Percentiles rank a stretch among this genome's conserved stretches.
Evolutionary conservation across 2,888 invertebrate species (phyloP).

Genomic region (Heliconius ethilla): DNA sequence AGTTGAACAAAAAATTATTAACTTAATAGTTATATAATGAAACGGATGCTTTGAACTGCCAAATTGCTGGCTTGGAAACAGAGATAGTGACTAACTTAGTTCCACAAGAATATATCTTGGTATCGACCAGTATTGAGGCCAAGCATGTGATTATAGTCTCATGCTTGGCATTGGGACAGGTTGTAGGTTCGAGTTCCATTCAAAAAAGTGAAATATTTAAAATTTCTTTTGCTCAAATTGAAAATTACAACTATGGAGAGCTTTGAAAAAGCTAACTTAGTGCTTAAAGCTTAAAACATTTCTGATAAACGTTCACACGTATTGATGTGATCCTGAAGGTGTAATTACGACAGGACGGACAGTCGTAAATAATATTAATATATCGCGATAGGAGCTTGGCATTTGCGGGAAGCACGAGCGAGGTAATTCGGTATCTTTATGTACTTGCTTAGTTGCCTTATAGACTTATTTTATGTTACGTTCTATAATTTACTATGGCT

Average conservation of each 20-base stretch:
- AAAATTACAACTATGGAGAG: no score
- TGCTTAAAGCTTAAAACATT: conserved; percentile 27
- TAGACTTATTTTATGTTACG: background rate
- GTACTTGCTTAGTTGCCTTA: conserved; percentile 49
- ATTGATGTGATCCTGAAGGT: conserved; percentile 45
- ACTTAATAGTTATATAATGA: background rate
- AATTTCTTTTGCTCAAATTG: no score
- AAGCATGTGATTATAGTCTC: no score
- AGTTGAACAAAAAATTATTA: background rate
- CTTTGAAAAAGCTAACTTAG: background rate
- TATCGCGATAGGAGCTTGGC: conserved; percentile 73
- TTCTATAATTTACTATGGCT: conserved; percentile 4
- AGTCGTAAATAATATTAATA: conserved; percentile 79
- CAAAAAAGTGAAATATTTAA: no score
- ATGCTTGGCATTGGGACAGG: no score
- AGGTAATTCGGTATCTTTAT: conserved; percentile 65
- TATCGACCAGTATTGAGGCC: no score
- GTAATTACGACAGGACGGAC: conserved; percentile 64
- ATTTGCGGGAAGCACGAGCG: conserved; percentile 74
- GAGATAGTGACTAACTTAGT: background rate
- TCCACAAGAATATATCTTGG: no score
- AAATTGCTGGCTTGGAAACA: background rate
- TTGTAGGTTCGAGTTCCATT: no score
- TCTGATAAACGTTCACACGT: conserved; percentile 40
- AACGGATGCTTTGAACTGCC: background rate